These are phyloP conservation scores for Galaxias olidus DNA, from an alignment of 2,797 vertebrate species.

Conservation along the genomic window DNA sequence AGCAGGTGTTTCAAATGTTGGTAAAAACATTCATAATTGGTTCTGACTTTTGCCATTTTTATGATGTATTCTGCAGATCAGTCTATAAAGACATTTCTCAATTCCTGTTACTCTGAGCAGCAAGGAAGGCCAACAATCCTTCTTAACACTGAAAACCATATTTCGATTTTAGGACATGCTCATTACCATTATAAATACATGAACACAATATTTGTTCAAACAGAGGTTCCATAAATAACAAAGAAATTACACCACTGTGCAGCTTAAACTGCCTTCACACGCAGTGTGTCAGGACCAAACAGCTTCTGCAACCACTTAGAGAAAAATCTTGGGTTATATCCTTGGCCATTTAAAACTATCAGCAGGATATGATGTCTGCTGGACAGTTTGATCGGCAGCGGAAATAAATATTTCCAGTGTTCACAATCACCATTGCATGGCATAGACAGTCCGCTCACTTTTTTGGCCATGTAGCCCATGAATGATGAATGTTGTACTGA, in stretches of 20 bases:
- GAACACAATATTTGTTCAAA: slow-evolving; percentile 45
- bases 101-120: slow-evolving; percentile 19
- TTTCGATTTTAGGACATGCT: slow-evolving; percentile 24
- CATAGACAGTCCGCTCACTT: too few species aligned
- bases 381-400: slow-evolving; percentile 17
- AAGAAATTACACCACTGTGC: slow-evolving; percentile 36
- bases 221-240: slow-evolving; percentile 49
- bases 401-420: too few species aligned
- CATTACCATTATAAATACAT: slow-evolving; percentile 32
- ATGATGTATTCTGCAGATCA: slow-evolving; percentile 36
- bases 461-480: not conserved
- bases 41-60: not conserved
- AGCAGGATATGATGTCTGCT: slow-evolving; percentile 25
- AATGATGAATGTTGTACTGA: slow-evolving; percentile 7
- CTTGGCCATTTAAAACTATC: slow-evolving; percentile 34
- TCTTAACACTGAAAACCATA: slow-evolving; percentile 30
- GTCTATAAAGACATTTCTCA: slow-evolving; percentile 23
- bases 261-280: slow-evolving; percentile 35
- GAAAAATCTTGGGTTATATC: slow-evolving; percentile 17
- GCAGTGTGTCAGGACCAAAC: slow-evolving; percentile 29
- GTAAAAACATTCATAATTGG: slow-evolving; percentile 15
- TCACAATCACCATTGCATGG: too few species aligned
- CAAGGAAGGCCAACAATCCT: slow-evolving; percentile 26
- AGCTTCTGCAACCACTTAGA: slow-evolving; percentile 44
- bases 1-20: slow-evolving; percentile 25